phyloP scores from a whole-genome alignment of 2,888 invertebrate species.

The Neocrepidodera transversa region DNA sequence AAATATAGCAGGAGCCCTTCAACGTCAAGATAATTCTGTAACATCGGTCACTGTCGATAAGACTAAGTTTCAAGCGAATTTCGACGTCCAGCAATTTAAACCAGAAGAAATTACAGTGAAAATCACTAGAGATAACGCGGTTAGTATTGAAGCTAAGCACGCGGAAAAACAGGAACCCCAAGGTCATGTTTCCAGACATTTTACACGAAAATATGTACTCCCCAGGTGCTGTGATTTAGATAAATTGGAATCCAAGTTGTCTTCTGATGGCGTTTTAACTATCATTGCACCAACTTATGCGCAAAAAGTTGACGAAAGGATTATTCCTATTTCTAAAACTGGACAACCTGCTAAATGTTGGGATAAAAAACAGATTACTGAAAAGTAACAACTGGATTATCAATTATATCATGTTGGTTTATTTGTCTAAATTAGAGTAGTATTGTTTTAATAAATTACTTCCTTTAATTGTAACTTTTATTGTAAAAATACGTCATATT shows the following conservation, averaged over 20 bases:
- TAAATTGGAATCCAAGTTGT: slow-evolving; percentile 30
- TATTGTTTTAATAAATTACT: too few species aligned
- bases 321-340: slow-evolving; percentile 23
- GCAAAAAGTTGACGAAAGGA: slow-evolving; percentile 19
- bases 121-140: slow-evolving; percentile 24
- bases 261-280: slow-evolving; percentile 32
- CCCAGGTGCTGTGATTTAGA: slow-evolving; percentile 29
- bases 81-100: slow-evolving; percentile 38
- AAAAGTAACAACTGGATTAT: too few species aligned
- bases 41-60: slow-evolving; percentile 27
- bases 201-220: slow-evolving; percentile 30
- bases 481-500: too few species aligned
- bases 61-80: slow-evolving; percentile 34
- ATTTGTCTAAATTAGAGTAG: too few species aligned
- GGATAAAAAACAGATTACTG: too few species aligned
- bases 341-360: too few species aligned
- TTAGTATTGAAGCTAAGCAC: slow-evolving; percentile 35
- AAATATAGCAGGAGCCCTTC: not conserved
- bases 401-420: too few species aligned
- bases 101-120: slow-evolving; percentile 35
- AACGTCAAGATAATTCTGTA: not conserved
- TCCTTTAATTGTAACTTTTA: too few species aligned
- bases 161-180: slow-evolving; percentile 35
- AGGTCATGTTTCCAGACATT: slow-evolving; percentile 35
- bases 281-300: slow-evolving; percentile 27